Evolutionary conservation across 2,113 vertebrate species (phyloP).

Genomic region (Athene cunicularia): DNA sequence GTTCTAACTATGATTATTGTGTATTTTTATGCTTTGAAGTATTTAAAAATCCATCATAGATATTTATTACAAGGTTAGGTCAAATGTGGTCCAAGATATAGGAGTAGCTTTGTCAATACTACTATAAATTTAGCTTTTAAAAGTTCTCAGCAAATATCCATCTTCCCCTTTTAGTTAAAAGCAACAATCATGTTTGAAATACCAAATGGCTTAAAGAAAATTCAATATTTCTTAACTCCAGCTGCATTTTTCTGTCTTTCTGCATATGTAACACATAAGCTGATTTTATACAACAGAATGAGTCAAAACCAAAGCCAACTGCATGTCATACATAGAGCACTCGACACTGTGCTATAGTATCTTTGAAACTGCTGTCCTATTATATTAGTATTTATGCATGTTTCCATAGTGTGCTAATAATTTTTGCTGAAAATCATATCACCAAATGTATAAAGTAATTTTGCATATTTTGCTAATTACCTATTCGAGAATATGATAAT

Average conservation of each 20-base stretch:
- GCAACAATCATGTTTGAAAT: background rate
- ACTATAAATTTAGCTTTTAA: background rate
- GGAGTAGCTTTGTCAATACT: background rate
- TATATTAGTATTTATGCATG: background rate
- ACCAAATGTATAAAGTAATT: background rate
- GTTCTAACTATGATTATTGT: background rate
- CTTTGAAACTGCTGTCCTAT: background rate
- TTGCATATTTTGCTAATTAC: background rate
- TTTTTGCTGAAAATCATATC: background rate
- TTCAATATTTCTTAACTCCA: background rate
- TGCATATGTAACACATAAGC: background rate
- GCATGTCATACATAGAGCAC: background rate
- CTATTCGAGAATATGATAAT: background rate
- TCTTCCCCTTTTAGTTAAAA: background rate
- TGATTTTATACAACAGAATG: background rate
- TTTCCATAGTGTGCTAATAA: background rate
- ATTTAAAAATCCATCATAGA: background rate
- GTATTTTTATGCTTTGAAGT: background rate
- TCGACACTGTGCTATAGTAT: background rate
- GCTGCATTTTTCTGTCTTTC: background rate
- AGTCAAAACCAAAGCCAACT: background rate
- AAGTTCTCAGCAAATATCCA: background rate
- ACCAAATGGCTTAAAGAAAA: background rate
- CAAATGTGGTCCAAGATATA: background rate
- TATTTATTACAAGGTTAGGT: background rate